Percentiles rank a stretch among this genome's conserved stretches.
phyloP scores from a whole-genome alignment of 2,888 invertebrate species.

The Drosophila atroscutellata region DNA sequence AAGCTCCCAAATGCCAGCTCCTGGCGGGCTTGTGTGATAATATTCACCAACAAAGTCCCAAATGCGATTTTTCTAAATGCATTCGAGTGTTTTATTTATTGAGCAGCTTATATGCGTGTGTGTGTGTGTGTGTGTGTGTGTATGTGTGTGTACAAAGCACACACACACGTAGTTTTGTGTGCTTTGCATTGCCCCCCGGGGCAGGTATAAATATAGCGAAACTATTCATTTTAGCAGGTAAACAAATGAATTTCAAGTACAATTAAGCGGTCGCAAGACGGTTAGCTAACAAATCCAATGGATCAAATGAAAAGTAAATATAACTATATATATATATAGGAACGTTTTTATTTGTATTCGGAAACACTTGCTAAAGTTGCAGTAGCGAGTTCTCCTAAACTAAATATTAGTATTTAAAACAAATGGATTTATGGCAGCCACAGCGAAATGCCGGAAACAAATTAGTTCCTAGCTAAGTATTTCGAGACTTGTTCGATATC shows the following conservation, averaged over 20 bases:
- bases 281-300: conserved; percentile 14
- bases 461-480: not conserved
- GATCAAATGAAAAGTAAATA: conserved; percentile 13
- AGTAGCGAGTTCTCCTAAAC: not conserved
- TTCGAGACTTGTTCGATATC: not conserved
- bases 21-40: not conserved
- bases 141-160: not conserved
- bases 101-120: conserved; percentile 25
- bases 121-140: conserved; percentile 1
- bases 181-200: conserved; percentile 3
- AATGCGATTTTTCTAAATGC: conserved; percentile 76
- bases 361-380: not conserved
- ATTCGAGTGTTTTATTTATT: conserved; percentile 76
- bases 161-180: conserved; percentile 3
- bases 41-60: conserved; percentile 53
- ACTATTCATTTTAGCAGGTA: conserved; percentile 63
- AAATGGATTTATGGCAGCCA: not conserved
- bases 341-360: not conserved
- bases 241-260: conserved; percentile 64
- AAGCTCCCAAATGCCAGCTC: conserved; percentile 21
- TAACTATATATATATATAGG: not conserved
- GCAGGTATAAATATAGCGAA: conserved; percentile 50
- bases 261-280: conserved; percentile 31
- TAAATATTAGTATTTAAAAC: too few species aligned
- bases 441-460: not conserved